Conservation (phyloP, 2,113 vertebrate species). For the Lipophrys pholis region DNA sequence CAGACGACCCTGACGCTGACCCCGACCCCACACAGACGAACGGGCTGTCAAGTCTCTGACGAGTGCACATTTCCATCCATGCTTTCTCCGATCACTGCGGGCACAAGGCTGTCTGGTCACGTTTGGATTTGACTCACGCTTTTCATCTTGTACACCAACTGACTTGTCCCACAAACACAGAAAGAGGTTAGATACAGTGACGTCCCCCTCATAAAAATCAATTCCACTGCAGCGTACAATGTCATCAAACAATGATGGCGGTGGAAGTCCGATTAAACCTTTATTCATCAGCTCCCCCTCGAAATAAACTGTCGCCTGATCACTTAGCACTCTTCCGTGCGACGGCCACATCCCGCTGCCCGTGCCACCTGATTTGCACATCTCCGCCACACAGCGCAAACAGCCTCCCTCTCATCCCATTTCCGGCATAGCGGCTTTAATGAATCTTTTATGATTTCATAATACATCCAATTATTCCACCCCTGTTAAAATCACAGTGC, state of each 20-base stretch:
- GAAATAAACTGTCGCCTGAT: constrained; percentile 44
- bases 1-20: constrained; percentile 33
- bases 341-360: constrained; percentile 30
- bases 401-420: constrained; percentile 64
- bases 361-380: constrained; percentile 52
- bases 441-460: constrained; percentile 82
- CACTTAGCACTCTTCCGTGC: constrained; percentile 23
- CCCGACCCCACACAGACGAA: constrained; percentile 15
- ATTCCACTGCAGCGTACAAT: no score
- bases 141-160: no score
- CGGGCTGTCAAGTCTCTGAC: constrained; percentile 19
- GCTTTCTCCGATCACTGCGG: not conserved
- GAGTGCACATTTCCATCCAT: constrained; percentile 11
- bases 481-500: constrained; percentile 75
- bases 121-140: not conserved
- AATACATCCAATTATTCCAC: constrained; percentile 77
- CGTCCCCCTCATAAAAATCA: no score
- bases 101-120: not conserved
- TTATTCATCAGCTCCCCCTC: constrained; percentile 9
- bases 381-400: constrained; percentile 59
- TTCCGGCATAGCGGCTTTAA: constrained; percentile 69
- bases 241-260: not conserved
- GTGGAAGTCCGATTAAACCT: constrained; percentile 7
- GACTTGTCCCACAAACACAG: no score
- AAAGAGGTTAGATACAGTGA: no score